Percentiles rank a stretch among this genome's conserved stretches.
phyloP scores from a whole-genome alignment of 2,113 vertebrate genomes.

The Puntigrus tetrazona region DNA sequence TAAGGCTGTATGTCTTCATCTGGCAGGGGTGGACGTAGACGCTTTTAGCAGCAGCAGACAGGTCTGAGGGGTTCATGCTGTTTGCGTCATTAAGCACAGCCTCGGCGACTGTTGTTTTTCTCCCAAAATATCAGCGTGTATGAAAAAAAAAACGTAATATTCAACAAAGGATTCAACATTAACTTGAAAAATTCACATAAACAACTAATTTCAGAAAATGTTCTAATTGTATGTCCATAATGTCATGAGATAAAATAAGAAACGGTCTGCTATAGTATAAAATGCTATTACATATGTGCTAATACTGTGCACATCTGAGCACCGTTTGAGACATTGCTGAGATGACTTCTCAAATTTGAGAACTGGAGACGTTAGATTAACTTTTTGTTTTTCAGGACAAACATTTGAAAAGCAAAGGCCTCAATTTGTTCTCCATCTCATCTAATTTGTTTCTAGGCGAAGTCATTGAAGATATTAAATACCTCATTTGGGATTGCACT shows the following conservation, averaged over 20 bases:
- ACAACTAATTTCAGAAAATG: neutral
- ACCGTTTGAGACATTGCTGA: neutral
- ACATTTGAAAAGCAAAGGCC: neutral
- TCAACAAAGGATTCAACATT: neutral
- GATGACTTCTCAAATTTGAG: neutral
- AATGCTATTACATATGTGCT: neutral
- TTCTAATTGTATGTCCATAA: neutral
- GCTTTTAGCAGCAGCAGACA: constrained; percentile 26
- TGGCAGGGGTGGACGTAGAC: constrained; percentile 51
- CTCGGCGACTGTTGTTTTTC: constrained; percentile 9
- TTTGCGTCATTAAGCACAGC: constrained; percentile 31
- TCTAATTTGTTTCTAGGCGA: constrained; percentile 12
- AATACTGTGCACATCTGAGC: neutral
- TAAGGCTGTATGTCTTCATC: constrained; percentile 73
- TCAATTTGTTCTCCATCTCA: constrained; percentile 2
- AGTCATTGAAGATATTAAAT: neutral
- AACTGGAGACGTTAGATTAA: neutral
- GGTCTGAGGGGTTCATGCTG: neutral
- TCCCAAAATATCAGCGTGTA: neutral
- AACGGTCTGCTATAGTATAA: neutral
- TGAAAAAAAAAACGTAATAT: neutral
- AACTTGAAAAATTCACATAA: neutral
- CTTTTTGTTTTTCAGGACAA: neutral
- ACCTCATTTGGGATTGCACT: neutral
- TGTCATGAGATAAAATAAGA: neutral